Base-by-base conservation (phyloP, 2,113 vertebrate genomes). In the Sisor rabdophorus region DNA sequence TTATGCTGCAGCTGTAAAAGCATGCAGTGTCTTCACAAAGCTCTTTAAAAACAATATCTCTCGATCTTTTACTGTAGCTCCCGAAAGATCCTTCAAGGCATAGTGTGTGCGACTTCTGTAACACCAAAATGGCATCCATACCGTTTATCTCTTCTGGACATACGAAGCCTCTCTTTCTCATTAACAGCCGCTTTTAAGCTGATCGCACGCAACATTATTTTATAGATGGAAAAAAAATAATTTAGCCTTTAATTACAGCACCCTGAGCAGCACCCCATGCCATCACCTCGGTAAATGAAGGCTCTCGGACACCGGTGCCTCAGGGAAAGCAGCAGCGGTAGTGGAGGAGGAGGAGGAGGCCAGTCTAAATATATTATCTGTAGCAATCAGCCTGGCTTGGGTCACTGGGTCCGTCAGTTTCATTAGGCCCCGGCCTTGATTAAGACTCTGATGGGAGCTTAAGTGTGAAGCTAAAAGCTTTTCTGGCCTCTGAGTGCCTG, bases 161-260 rank as follows among this genome's bases (percentile, higher is more conserved):
- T 26, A 47, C 59, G 40, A 59, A 61, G 19, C 59, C 54, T 20
- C 54, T 48, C n/a, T 73, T 61, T 44, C 1, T 50, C 28, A 63
- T 72, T 74, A 69, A 64, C 75, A 77, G 44, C 32, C 54, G 56
- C 79, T 73, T 71, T 22, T 69, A 63, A 36, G 55, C 72, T 53
- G 63, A 30, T 73, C 65, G 53, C 65, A 74, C 19, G 76, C 61
- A 73, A 56, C 78, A 82, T 77, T 82, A 80, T 61, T 74, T 80
- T 77, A 79, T 76, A 76, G 75, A 82, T 79, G 73, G 65, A 71
- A 28, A 4, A 76, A 76, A 69, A 76, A 78, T 76, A 70, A 80
- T 82, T 84, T 80, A 78, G 69, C 58, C 69, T 70, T 64, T 80
- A 80, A 84, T 80, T 82, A 82, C 72, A 82, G 73, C 75, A 69